Evolutionary conservation across 2,797 vertebrate genomes (phyloP), one percentile per base, ranked within the genome.

Genomic region (Rhinogobio ventralis): DNA sequence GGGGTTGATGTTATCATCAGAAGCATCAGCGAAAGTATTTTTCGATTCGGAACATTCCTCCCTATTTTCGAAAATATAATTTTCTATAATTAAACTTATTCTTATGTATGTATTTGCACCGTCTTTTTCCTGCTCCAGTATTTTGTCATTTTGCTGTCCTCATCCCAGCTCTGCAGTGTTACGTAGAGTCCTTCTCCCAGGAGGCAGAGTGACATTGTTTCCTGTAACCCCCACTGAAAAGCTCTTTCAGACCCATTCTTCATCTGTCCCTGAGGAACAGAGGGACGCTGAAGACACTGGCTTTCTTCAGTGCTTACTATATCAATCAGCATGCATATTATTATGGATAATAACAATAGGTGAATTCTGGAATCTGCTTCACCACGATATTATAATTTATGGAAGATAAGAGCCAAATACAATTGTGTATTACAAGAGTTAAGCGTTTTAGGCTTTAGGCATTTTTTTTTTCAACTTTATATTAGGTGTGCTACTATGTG

Each of bases 141-240:
- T 82, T 83, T 71, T 86, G 62, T 88, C 69, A 80, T 83, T 78
- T 85, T 66, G 64, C 83, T 64, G 64, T 84, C 86, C 79, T 86
- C 79, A 80, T 71, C 69, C 85, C 73, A 74, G 81, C 86, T 79
- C 86, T 83, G 85, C 85, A 88, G 82, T 86, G 81, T 83, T 79
- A 42, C 42, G 60, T 71, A 75, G 46, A 66, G 79, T 71, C 55
- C 14, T 85, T 81, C 83, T 85, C 73, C 72, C 81, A 69, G 69
- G 84, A 82, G 87, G 64, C 33, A 36, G 30, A 67, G 77, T 89
- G 87, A 91, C 90, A 89, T 87, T 89, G 88, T 91, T 88, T 86
- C 76, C 79, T 51, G 33, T 76, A 86, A 81, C 86, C 88, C 84
- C 84, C 82, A 67, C 88, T 83, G 86, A 76, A 91, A 82, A 79